Conservation (phyloP, 2,113 vertebrate genomes). For the Saimiri boliviensis region DNA sequence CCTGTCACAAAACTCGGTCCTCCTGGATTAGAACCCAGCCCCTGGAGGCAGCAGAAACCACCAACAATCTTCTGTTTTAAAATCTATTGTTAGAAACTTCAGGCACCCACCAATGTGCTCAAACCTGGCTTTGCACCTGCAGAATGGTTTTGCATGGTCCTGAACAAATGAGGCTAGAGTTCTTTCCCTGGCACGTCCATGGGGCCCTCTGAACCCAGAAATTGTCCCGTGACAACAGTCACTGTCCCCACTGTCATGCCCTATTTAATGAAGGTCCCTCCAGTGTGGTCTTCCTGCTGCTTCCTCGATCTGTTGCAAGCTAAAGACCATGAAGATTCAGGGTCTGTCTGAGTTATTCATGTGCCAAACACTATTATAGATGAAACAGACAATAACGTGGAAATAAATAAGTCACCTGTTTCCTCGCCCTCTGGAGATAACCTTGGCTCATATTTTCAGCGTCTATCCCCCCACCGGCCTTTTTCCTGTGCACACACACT, state of each 20-base stretch:
- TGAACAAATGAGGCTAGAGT: accelerated
- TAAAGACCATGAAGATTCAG: not conserved
- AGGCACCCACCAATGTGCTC: not conserved
- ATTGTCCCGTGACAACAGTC: accelerated
- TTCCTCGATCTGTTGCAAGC: not conserved
- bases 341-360: not conserved
- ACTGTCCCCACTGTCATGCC: not conserved
- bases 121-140: not conserved
- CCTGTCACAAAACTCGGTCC: accelerated
- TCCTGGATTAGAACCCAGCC: not conserved
- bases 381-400: not conserved
- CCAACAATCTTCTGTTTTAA: not conserved
- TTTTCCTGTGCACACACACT: not conserved
- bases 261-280: not conserved
- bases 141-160: accelerated
- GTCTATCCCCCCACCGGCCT: too few relatives aligned
- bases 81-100: not conserved
- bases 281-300: not conserved
- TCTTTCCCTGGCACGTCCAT: not conserved
- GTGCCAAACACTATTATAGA: not conserved
- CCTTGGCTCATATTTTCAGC: accelerated
- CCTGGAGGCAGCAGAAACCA: not conserved
- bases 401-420: not conserved
- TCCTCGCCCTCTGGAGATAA: not conserved
- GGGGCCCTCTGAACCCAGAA: not conserved